Base-by-base conservation (phyloP, 2,797 vertebrate species). In the Gobio occitaniae region DNA sequence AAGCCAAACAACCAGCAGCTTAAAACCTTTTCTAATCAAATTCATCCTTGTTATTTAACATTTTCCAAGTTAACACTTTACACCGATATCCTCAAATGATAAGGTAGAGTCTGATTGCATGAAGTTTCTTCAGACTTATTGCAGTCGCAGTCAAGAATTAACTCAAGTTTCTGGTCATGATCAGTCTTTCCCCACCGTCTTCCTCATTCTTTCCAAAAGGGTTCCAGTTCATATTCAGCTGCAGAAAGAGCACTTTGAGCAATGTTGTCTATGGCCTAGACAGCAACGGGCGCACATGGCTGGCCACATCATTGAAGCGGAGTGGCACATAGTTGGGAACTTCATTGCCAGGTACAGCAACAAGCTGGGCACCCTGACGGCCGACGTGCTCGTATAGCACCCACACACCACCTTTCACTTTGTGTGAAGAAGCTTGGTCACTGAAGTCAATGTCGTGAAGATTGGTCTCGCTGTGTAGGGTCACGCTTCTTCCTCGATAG, bases 301-400 rank as follows among this genome's bases (percentile, higher is more conserved):
- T 78, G 52, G 2, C 6, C 54, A 3, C 2, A 25, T 77, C 12
- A 0, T 44, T 61, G 12, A 41, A 77, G 21, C 0, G 8, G 36
- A 61, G 36, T 1, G 21, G 6, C 0, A 4, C 0, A 44, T 77
- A 77, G 13, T 0, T 44, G 21, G 75, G 3, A 44, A 61, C 3
- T 9, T 44, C 0, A 0, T 16, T 0, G 0, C 54, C 54, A 41
- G 54, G 12, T 13, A 44, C 41, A 59, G 19, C 6, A 16, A 77
- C 0, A 0, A 77, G 3, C 75, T 77, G 36, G 19, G 17, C 0
- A 13, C 75, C 75, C 11, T 10, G 1, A 17, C 75, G 54, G 25
- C 16, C 5, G 7, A 0, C 7, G 15, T 9, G 1, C 21, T 59
- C 36, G 6, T 61, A 77, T 3, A 77, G 36, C 7, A 77, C 12